Evolutionary conservation across 2,797 vertebrate species (phyloP), one percentile per base, ranked within the genome.

Genomic region (Melanotaenia pygmaea): DNA sequence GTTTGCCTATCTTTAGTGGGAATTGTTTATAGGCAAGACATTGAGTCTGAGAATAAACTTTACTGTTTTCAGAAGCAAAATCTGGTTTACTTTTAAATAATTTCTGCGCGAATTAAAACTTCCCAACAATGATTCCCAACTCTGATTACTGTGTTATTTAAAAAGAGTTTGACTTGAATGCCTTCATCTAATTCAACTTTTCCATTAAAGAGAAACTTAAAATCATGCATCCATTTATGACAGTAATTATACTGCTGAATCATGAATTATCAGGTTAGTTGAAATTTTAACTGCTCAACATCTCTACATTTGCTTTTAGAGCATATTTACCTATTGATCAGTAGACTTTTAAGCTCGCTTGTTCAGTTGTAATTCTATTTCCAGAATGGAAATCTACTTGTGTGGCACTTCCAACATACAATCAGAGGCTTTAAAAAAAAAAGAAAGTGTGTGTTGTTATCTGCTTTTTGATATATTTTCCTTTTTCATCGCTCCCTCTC

Each of bases 361-460:
- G 35, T 76, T 6, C 10, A 53, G 38, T 74, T 84, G 81, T 72
- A 86, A 64, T 64, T 20, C 83, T 79, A 87, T 79, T 77, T 76
- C 79, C 72, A 79, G 74, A 80, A 75, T 65, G 85, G 77, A 81
- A 79, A 81, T 67, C 35, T 74, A 81, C 81, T 87, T 26, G 59
- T 74, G 67, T 82, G 87, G 76, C 79, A 43, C 34, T 67, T 38
- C 1, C 59, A 84, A 79, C 64, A 2, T 84, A 63, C 73, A 88
- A 91, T 86, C 84, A 83, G 64, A 74, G 80, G 75, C 69, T 84
- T 74, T 57, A 18, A 67, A 64, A 79, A 77, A 61, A 69, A 61
- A 72, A 70, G 12, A 69, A 64, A 20, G 45, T 54, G 62, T 69
- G 82, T 81, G 87, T 79, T 82, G 81, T 86, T 87, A 85, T 81